A percentile compares a stretch with the other conserved stretches of the same genome.
phyloP scores from a whole-genome alignment of 2,797 vertebrate genomes.

The Semaprochilodus insignis region DNA sequence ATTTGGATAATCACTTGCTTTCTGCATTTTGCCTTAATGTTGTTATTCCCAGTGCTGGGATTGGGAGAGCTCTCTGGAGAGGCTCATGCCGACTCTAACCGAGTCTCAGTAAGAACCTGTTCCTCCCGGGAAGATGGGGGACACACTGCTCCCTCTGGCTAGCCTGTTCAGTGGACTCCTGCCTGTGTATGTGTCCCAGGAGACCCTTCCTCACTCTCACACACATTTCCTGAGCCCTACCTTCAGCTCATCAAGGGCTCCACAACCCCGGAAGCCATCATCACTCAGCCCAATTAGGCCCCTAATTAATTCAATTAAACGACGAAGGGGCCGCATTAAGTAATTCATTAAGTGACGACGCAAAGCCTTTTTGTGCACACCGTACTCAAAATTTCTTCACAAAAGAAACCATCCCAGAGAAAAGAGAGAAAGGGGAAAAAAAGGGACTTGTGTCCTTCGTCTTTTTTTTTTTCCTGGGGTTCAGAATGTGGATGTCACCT shows the following conservation, averaged over 20 bases:
- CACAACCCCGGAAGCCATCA: constrained; percentile 67
- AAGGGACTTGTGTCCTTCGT: constrained; percentile 50
- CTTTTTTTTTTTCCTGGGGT: constrained; percentile 51
- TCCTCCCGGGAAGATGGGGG: constrained; percentile 11
- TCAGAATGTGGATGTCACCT: constrained; percentile 64
- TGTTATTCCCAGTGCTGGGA: neutral
- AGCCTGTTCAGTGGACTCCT: neutral
- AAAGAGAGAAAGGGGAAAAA: constrained; percentile 35
- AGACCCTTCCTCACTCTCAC: constrained; percentile 47
- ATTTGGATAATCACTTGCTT: neutral
- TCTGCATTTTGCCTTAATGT: constrained; percentile 1
- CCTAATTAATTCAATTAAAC: constrained; percentile 73
- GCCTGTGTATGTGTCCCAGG: constrained; percentile 20
- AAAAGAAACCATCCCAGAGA: constrained; percentile 37
- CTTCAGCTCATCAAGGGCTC: constrained; percentile 59
- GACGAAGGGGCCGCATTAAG: constrained; percentile 68
- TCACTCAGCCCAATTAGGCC: constrained; percentile 71
- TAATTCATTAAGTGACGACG: constrained; percentile 62
- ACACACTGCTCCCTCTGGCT: constrained; percentile 26
- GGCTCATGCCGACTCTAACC: neutral
- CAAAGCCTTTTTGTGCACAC: constrained; percentile 45
- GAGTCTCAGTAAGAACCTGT: neutral
- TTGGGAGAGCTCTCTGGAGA: neutral
- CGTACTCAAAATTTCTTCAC: constrained; percentile 49
- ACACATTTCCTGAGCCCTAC: constrained; percentile 54